Evolutionary conservation across 2,888 invertebrate species (phyloP).

Genomic region (Ochlodes sylvanus): DNA sequence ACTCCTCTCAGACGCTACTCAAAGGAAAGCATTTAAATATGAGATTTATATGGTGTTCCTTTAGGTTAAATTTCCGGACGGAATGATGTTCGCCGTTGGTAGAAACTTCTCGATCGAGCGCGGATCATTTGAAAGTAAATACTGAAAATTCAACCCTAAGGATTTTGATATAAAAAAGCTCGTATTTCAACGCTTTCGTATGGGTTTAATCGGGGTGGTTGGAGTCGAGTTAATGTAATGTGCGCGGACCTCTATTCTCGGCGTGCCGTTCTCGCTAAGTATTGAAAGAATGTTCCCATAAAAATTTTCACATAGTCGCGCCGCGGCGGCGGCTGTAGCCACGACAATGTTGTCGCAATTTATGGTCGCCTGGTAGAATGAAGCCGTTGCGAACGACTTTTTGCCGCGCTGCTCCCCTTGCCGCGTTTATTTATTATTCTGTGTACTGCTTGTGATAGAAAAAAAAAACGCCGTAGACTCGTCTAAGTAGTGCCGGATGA

Average conservation of each 20-base stretch:
- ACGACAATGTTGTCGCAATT: slow-evolving; percentile 34
- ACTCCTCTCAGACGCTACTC: not conserved
- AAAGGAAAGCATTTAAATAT: not conserved
- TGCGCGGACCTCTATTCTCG: not conserved
- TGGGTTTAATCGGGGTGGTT: no score
- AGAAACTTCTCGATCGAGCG: no score
- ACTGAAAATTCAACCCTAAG: no score
- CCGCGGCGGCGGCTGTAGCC: slow-evolving; percentile 10
- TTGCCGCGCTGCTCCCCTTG: slow-evolving; percentile 17
- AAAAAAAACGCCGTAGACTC: not conserved
- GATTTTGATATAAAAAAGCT: no score
- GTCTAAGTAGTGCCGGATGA: not conserved
- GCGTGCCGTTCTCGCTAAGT: slow-evolving; percentile 18
- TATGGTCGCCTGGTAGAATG: slow-evolving; percentile 31
- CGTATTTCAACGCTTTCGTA: no score
- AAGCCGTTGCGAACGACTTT: slow-evolving; percentile 26
- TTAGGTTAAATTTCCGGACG: no score
- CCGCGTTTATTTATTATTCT: slow-evolving; percentile 21
- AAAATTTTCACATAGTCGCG: slow-evolving; percentile 28
- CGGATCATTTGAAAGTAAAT: no score
- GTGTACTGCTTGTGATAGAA: slow-evolving; percentile 13
- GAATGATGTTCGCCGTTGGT: no score
- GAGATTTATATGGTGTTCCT: no score
- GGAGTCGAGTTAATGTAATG: not conserved
- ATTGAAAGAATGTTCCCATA: slow-evolving; percentile 30